Percentiles rank a stretch among this genome's conserved stretches.
phyloP scores from a whole-genome alignment of 92 coral and sea anemone genomes.

The Galaxea fascicularis region DNA sequence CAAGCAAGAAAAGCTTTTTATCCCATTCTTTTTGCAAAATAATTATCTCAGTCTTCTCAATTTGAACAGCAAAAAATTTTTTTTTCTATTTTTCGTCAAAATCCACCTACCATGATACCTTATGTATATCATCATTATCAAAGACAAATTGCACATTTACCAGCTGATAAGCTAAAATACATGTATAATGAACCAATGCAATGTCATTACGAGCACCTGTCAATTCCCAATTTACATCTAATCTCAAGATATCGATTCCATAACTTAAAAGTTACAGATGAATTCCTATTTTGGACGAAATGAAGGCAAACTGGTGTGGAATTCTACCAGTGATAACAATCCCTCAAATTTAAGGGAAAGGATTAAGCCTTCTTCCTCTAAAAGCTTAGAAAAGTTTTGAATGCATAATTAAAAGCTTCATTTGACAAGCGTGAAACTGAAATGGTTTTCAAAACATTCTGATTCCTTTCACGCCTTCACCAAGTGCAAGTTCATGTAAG shows the following conservation, averaged over 20 bases:
- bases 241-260: not conserved
- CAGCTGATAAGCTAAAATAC: not conserved
- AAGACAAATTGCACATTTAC: not conserved
- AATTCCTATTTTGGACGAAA: not conserved
- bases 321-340: not conserved
- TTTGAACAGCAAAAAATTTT: too few species aligned
- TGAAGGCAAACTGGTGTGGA: not conserved
- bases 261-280: not conserved
- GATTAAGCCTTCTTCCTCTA: not conserved
- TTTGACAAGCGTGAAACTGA: not conserved
- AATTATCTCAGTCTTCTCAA: too few species aligned
- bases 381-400: conserved; percentile 10
- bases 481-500: too few species aligned
- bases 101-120: too few species aligned
- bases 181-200: not conserved
- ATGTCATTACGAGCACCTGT: not conserved
- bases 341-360: not conserved
- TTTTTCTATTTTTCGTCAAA: too few species aligned
- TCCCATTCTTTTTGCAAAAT: conserved; percentile 43
- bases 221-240: not conserved
- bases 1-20: conserved; percentile 34
- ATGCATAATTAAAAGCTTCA: not conserved
- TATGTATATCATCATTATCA: not conserved
- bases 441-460: not conserved
- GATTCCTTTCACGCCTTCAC: too few species aligned